Conservation (phyloP, 2,113 vertebrate species). For the Emydura subglobosa region DNA sequence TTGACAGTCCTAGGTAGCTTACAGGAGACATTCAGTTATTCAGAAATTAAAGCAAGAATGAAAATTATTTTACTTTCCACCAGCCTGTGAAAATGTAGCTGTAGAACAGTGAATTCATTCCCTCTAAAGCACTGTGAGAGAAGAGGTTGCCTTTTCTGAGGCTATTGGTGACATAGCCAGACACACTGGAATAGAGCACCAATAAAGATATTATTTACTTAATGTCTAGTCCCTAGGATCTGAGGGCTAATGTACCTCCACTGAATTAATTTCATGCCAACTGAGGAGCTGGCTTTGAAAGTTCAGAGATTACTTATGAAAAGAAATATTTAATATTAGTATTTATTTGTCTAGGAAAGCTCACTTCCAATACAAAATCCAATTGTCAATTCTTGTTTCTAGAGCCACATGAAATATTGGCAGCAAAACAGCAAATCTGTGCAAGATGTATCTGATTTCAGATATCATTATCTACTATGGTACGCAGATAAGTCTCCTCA, state of each 20-base stretch:
- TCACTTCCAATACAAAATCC: not conserved
- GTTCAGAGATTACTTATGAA: not conserved
- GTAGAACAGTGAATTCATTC: not conserved
- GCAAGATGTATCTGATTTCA: not conserved
- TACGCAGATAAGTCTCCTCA: not conserved
- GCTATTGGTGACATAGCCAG: not conserved
- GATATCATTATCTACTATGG: not conserved
- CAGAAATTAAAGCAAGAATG: not conserved
- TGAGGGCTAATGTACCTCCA: not conserved
- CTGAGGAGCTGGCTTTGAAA: not conserved
- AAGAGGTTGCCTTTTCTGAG: not conserved
- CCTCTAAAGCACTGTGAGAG: not conserved
- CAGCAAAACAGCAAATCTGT: not conserved
- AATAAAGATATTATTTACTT: not conserved
- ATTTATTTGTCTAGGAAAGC: not conserved
- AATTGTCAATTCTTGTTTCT: not conserved
- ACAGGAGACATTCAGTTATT: not conserved
- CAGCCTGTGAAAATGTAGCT: not conserved
- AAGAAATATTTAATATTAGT: not conserved
- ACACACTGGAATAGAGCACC: not conserved
- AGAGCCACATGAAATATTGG: not conserved
- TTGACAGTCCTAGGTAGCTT: not conserved
- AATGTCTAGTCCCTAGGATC: not conserved
- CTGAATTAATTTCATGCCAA: not conserved
- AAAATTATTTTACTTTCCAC: not conserved